Evolutionary conservation across 2,888 invertebrate genomes (phyloP).

Genomic region (Leptarthrus brevirostris): DNA sequence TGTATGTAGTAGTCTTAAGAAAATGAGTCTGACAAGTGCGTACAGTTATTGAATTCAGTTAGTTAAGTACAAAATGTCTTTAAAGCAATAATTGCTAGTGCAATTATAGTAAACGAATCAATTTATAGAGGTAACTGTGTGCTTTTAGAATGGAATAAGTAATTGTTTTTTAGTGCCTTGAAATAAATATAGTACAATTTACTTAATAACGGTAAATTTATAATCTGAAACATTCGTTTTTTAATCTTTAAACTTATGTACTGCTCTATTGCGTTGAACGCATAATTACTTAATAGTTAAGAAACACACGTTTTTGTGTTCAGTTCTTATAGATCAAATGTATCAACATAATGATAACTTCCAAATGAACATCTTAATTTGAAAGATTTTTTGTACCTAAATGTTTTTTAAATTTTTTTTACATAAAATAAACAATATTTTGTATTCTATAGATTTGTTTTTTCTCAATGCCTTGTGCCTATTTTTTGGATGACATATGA

Average conservation of each 20-base stretch:
- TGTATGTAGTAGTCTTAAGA: background rate
- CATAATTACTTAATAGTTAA: constrained; percentile 21
- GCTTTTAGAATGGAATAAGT: constrained; percentile 5
- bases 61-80: constrained; percentile 29
- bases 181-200: constrained; percentile 26
- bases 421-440: constrained; percentile 15
- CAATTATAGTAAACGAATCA: constrained; percentile 9
- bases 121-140: background rate
- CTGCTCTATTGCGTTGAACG: constrained; percentile 31
- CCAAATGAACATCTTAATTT: constrained; percentile 2
- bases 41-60: constrained; percentile 14
- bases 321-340: background rate
- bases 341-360: background rate
- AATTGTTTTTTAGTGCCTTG: constrained; percentile 18
- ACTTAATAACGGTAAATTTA: background rate
- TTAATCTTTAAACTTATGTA: background rate
- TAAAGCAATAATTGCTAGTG: constrained; percentile 25
- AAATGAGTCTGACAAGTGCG: background rate
- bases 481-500: too few species aligned
- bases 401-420: constrained; percentile 27
- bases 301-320: background rate
- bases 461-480: too few species aligned
- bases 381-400: constrained; percentile 21
- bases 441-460: background rate
- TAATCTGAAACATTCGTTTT: background rate